Base-by-base conservation (phyloP, 2,113 vertebrate genomes). In the Oreochromis aureus region DNA sequence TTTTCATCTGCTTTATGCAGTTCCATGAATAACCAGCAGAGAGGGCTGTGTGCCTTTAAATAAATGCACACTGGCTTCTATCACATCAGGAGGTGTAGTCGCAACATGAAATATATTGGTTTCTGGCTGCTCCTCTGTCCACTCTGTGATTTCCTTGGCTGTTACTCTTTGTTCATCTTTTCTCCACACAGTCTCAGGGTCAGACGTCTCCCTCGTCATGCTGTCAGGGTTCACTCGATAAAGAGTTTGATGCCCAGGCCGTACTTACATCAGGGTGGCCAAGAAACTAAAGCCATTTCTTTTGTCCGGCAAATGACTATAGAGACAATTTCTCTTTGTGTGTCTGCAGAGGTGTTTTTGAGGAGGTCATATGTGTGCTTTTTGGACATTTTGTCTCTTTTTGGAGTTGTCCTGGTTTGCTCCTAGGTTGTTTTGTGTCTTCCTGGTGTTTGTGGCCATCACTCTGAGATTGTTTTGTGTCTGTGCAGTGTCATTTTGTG, bases 221-320 rank as follows among this genome's bases (percentile, higher is more conserved):
- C 71, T 46, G 69, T 46, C 24, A 46, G 41, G 15, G 15, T 18
- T 30, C 69, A 30, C 6, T 3, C 0, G 1, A 30, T 73, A 30
- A 27, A 73, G 27, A 51, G 24, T 30, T 76, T 19, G 24, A 48
- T 30, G 15, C 15, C 15, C 69, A 7, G 44, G 27, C 44, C 32
- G 41, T 48, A 30, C 4, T 48, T 48, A 12, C 16, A 3, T 19
- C 5, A 0, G 10, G 16, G 4, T 51, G 71, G 24, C 41, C 16
- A 48, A 76, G 24, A 78, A 32, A 32, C 16, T 51, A n/a, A 78
- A 30, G 44, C 3, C 36, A 27, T 71, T 71, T 71, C 22, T 2
- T 71, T 71, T 71, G 0, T 41, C 9, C 10, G 6, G 44, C 16
- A 76, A 48, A 19, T 44, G 7, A 44, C 13, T 44, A 22, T 19